Evolutionary conservation across 1,140 invertebrate species (phyloP), one percentile per base, ranked within the genome.

Genomic region (Limonius californicus): DNA sequence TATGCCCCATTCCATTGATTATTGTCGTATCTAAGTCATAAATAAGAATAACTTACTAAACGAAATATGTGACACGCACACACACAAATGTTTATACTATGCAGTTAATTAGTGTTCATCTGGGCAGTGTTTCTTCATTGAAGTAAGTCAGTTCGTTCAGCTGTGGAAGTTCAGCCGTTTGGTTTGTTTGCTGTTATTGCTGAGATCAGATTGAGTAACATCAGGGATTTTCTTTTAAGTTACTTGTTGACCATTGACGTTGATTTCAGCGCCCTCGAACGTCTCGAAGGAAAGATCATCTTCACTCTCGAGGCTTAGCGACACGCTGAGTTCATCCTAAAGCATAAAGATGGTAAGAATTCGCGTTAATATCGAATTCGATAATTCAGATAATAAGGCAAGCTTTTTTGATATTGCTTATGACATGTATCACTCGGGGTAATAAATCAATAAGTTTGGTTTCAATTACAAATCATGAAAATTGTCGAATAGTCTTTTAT

Each of bases 1-100:
- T 4, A 50, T 70, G 72, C 72, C 72, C 63, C 72, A 74, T 74
- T 72, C 70, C 70, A 57, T 59, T 62, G 60, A 68, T 74, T 74
- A 74, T 74, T 74, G 72, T 74, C 72, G 68, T 68, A 64, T 68
- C 64, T 70, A 71, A 68, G 64, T 59, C 68, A 47, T 50, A 50
- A 50, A 50, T 50, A 50, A 50, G 15, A 50, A 50, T 50, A 50
- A 50, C 20, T 50, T 50, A 21, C 45, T 50, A 50, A n/a, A 50
- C 35, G 35, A 18, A 50, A 21, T n/a, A n/a, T 50, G 9, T 19
- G 12, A 50, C 45, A 50, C 20, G 42, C 42, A 50, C 20, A 50
- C 35, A 39, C n/a, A 39, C 35, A 39, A 39, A 39, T 39, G 35
- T 39, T 39, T 39, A 39, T 39, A 39, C 11, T 2, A 14, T 39